These are phyloP conservation scores for Eriosoma lanigerum DNA, from an alignment of 1,140 invertebrate genomes.

Conservation along the genomic window DNA sequence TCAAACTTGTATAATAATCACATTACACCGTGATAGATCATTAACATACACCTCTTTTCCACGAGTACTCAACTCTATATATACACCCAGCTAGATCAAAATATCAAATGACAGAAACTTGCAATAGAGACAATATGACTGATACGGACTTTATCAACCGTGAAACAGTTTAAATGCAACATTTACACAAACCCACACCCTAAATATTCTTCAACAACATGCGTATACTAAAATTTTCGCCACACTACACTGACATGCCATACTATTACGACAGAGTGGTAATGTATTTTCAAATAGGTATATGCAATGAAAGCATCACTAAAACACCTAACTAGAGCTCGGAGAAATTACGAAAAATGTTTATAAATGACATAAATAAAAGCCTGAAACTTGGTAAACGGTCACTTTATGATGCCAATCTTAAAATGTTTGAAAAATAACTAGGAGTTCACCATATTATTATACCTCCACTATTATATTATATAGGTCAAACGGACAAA, in stretches of 20 bases:
- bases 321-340: too few species aligned
- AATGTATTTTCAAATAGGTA: not conserved
- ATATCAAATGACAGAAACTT: slow-evolving; percentile 4
- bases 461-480: too few species aligned
- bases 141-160: not conserved
- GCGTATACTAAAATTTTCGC: not conserved
- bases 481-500: too few species aligned
- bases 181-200: not conserved
- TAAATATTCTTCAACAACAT: not conserved
- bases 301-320: too few species aligned
- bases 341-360: slow-evolving; percentile 8
- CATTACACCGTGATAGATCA: not conserved
- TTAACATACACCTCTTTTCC: not conserved
- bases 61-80: not conserved
- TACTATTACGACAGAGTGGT: too few species aligned
- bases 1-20: slow-evolving; percentile 25
- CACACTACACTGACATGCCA: too few species aligned
- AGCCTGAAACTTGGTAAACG: not conserved
- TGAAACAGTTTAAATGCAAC: not conserved
- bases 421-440: slow-evolving; percentile 15
- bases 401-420: not conserved
- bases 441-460: too few species aligned
- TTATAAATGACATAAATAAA: slow-evolving; percentile 7
- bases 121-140: too few species aligned
- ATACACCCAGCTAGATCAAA: not conserved